Evolutionary conservation across 1,140 invertebrate species (phyloP).

Genomic region (Archegozetes longisetosus): DNA sequence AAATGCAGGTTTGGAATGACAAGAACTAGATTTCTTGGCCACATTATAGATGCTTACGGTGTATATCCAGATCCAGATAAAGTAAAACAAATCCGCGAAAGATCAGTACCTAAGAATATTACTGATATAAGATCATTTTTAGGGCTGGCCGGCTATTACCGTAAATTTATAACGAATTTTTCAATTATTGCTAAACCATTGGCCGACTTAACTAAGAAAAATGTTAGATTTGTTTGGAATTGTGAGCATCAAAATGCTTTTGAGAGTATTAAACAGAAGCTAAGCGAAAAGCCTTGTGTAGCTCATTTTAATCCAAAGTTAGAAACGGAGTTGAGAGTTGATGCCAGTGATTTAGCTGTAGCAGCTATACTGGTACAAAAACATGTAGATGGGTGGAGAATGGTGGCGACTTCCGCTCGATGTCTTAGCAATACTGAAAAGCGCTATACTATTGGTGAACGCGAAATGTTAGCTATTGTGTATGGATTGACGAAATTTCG

Average conservation of each 20-base stretch:
- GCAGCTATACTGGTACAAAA: too few species aligned
- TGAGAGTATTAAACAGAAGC: neutral
- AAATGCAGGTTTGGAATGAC: slow-evolving; percentile 16
- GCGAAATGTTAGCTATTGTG: too few species aligned
- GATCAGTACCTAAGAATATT: neutral
- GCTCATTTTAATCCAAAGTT: neutral
- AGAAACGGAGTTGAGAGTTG: neutral
- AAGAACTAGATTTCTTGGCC: slow-evolving; percentile 11
- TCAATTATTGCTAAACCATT: neutral
- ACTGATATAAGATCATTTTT: neutral
- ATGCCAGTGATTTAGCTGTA: too few species aligned
- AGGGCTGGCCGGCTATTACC: neutral
- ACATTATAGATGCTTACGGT: slow-evolving; percentile 5
- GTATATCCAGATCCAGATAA: too few species aligned
- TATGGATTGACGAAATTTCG: too few species aligned
- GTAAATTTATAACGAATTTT: neutral
- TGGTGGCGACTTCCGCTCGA: too few species aligned
- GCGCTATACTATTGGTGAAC: too few species aligned
- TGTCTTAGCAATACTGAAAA: too few species aligned
- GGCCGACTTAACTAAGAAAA: neutral
- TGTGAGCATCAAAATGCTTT: neutral
- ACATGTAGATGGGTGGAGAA: too few species aligned
- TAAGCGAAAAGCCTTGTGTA: neutral
- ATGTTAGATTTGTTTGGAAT: neutral
- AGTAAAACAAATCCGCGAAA: neutral